phyloP scores from a whole-genome alignment of 2,888 invertebrate species.

The Phymatocera aterrima region DNA sequence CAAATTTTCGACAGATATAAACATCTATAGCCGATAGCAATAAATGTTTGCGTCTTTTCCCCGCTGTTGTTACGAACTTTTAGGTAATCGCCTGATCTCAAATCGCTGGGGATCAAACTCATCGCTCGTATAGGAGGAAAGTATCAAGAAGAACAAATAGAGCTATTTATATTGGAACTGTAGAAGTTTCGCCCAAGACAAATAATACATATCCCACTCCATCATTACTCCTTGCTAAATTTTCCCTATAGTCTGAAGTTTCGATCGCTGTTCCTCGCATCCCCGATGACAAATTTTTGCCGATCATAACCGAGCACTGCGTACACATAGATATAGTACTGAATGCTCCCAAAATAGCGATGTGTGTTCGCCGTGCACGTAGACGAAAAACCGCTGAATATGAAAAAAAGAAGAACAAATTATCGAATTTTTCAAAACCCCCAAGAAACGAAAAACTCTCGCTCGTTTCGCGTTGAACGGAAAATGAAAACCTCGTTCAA shows the following conservation, averaged over 20 bases:
- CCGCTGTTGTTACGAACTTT: slow-evolving; percentile 17
- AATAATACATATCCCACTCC: neutral
- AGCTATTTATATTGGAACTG: slow-evolving; percentile 34
- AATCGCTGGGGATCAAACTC: slow-evolving; percentile 20
- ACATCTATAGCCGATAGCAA: neutral
- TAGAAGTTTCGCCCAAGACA: slow-evolving; percentile 35
- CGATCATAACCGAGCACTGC: neutral
- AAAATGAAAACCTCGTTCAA: no score
- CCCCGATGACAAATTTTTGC: slow-evolving; percentile 1
- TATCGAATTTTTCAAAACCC: no score
- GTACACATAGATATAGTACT: no score
- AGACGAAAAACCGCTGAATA: no score
- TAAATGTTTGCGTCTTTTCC: slow-evolving; percentile 18
- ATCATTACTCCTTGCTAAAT: slow-evolving; percentile 1
- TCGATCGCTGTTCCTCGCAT: neutral
- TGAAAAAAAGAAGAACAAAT: no score
- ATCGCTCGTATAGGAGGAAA: slow-evolving; percentile 30
- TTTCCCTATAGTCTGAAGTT: neutral
- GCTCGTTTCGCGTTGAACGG: no score
- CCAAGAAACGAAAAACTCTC: no score
- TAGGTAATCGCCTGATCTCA: slow-evolving; percentile 20
- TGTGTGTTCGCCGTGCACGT: no score
- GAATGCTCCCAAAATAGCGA: no score
- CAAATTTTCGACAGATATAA: neutral
- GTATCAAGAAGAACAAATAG: slow-evolving; percentile 41